Evolutionary conservation across 2,797 vertebrate species (phyloP), one percentile per base, ranked within the genome.

Genomic region (Arnoldichthys spilopterus): DNA sequence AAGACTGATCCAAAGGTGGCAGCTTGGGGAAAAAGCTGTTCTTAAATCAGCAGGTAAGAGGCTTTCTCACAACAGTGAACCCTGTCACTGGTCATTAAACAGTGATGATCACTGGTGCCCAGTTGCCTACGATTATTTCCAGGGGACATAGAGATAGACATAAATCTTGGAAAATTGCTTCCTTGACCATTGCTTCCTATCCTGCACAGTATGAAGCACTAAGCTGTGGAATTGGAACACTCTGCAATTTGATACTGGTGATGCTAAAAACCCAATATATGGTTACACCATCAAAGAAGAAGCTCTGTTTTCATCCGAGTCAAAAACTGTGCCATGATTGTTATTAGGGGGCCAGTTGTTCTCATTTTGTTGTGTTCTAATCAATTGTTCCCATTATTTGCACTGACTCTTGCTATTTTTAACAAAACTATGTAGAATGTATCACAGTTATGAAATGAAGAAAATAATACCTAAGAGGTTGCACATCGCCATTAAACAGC

Each of bases 111-210:
- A 54, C n/a, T 77, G 66, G 12, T 24, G 40, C 47, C 24, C 56
- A 16, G 40, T 2, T 22, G 67, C 28, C 26, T 18, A 9, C 24
- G 1, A 61, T 3, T 63, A 70, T 7, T 64, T 70, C 53, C 20
- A 34, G n/a, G n/a, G 51, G n/a, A 77, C 45, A 70, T 4, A 68
- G 74, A 80, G 56, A 54, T 24, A n/a, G 15, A 30, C 11, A 77
- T 72, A 28, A 83, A 72, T 69, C 47, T 12, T 40, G 59, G 53
- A 70, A 78, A 53, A 70, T 13, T 53, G 40, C 78, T 72, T 47
- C 30, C 70, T 13, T 59, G 67, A 74, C 54, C 22, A 22, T 30
- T 53, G 37, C 59, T 64, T 67, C 49, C 63, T 58, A 22, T 34
- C 43, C 43, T 45, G 3, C 5, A 37, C 34, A 37, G 34, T 37